phyloP scores from a whole-genome alignment of 2,888 invertebrate species.

The Lithodes maja region DNA sequence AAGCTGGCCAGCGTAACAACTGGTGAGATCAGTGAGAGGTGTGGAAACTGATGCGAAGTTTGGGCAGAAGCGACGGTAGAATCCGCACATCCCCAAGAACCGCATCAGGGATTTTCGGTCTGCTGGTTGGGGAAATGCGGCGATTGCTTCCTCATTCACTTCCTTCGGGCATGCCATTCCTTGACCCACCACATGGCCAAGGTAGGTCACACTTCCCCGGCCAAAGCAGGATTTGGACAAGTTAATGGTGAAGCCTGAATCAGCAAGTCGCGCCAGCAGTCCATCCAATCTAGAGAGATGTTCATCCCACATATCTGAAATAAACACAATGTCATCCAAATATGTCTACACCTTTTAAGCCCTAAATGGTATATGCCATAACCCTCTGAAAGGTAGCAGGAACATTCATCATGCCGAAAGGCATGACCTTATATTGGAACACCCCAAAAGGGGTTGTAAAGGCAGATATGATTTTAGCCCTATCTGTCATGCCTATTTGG shows the following conservation, averaged over 20 bases:
- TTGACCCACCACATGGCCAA: not conserved
- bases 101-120: not conserved
- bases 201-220: not conserved
- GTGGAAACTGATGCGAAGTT: not conserved
- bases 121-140: not conserved
- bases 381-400: not conserved
- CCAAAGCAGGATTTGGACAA: not conserved
- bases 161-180: not conserved
- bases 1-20: no score
- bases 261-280: not conserved
- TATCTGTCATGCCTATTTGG: conserved; percentile 11
- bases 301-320: not conserved
- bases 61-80: not conserved
- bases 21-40: not conserved
- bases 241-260: not conserved
- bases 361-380: not conserved
- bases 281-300: not conserved
- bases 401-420: not conserved
- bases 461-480: not conserved
- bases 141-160: not conserved
- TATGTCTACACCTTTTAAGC: not conserved
- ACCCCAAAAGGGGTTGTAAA: not conserved
- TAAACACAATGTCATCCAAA: conserved; percentile 16
- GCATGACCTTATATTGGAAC: not conserved
- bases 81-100: not conserved